phyloP scores from a whole-genome alignment of 2,888 invertebrate genomes.

The Cheilosia vernalis region DNA sequence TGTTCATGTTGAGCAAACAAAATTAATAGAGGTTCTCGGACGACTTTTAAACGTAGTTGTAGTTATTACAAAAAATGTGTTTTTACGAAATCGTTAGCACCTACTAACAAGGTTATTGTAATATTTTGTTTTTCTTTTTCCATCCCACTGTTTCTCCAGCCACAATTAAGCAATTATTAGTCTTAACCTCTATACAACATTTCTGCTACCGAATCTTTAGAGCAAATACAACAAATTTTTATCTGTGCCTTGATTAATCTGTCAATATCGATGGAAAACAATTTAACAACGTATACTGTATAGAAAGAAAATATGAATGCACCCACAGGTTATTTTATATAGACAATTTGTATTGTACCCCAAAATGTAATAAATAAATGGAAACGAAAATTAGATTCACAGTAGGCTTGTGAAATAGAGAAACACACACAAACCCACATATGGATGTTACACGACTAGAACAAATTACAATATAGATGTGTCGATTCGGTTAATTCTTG shows the following conservation, averaged over 20 bases:
- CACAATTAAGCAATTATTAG: slow-evolving; percentile 10
- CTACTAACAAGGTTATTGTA: not conserved
- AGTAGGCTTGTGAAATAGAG: slow-evolving; percentile 52
- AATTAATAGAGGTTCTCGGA: not conserved
- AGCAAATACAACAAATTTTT: slow-evolving; percentile 35
- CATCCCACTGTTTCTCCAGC: not conserved
- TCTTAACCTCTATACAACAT: slow-evolving; percentile 34
- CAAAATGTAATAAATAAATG: slow-evolving; percentile 1
- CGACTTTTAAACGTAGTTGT: slow-evolving; percentile 17
- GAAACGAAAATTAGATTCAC: slow-evolving; percentile 4
- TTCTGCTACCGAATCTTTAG: slow-evolving; percentile 33
- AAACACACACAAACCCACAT: slow-evolving; percentile 12
- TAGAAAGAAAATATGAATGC: slow-evolving; percentile 1
- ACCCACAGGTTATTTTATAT: slow-evolving; percentile 19
- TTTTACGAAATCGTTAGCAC: not conserved
- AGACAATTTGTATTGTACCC: slow-evolving; percentile 1
- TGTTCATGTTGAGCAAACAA: slow-evolving; percentile 8
- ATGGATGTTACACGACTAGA: slow-evolving; percentile 31
- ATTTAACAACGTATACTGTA: slow-evolving; percentile 9
- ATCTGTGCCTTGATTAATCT: slow-evolving; percentile 55
- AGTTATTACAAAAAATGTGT: slow-evolving; percentile 22
- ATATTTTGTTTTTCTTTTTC: not conserved
- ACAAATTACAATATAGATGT: slow-evolving; percentile 26
- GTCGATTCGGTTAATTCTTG: slow-evolving; percentile 53
- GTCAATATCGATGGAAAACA: slow-evolving; percentile 41